These are phyloP conservation scores for Dysdera silvatica DNA, from an alignment of 1,140 invertebrate species.

Conservation along the genomic window DNA sequence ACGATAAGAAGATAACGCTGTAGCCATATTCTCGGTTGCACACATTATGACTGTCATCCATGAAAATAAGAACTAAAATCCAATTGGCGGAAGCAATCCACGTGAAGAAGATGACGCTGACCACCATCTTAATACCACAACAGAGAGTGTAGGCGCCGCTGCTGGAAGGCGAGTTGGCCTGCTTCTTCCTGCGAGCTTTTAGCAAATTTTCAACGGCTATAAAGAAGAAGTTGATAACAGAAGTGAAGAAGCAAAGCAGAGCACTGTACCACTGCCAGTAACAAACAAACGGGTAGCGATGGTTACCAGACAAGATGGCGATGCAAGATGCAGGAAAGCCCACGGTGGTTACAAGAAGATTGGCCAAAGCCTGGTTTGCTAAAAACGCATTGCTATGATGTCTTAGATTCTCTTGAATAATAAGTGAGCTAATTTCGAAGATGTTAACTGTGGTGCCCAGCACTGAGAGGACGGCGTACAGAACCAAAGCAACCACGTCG, in stretches of 20 bases:
- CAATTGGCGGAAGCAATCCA: constrained; percentile 18
- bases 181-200: constrained; percentile 25
- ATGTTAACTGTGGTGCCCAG: constrained; percentile 32
- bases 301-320: constrained; percentile 52
- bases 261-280: constrained; percentile 58
- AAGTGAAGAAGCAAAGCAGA: constrained; percentile 57
- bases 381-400: constrained; percentile 62
- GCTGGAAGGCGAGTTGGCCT: neutral
- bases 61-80: constrained; percentile 16
- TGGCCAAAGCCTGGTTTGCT: constrained; percentile 65
- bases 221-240: constrained; percentile 56
- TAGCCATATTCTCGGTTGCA: constrained; percentile 21
- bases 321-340: constrained; percentile 63
- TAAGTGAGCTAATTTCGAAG: constrained; percentile 31
- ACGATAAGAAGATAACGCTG: constrained; percentile 20
- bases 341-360: constrained; percentile 60
- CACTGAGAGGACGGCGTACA: constrained; percentile 27
- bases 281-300: constrained; percentile 54
- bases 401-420: constrained; percentile 28
- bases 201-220: constrained; percentile 51
- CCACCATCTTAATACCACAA: constrained; percentile 17
- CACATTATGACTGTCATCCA: constrained; percentile 19
- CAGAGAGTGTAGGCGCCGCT: constrained; percentile 9
- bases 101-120: constrained; percentile 12
- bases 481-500: constrained; percentile 14